Evolutionary conservation across 2,113 vertebrate genomes (phyloP), one percentile per base, ranked within the genome.

Genomic region (Corythornis cristatus): DNA sequence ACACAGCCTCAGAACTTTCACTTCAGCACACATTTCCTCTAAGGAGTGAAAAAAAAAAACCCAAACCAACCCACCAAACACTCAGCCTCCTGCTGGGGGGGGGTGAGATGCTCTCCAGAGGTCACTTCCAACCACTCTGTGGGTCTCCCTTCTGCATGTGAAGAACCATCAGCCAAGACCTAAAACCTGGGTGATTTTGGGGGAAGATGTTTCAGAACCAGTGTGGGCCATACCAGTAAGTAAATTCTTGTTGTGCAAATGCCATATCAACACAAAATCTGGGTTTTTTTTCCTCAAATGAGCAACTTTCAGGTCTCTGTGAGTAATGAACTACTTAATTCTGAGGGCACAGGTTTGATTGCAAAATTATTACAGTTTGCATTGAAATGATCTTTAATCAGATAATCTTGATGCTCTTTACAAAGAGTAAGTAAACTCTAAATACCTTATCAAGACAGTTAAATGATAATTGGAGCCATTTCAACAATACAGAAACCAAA

Each of bases 391-490:
- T 50, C 85, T 88, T 77, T 75, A 82, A 84, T 31, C 16, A 82
- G 58, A 87, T 71, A 58, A 68, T 53, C 60, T 67, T 46, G 6
- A 51, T 57, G n/a, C 2, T 76, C 18, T 56, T 93, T 74, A 33
- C 40, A 91, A 94, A 74, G 65, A 65, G 13, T 17, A 85, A 91
- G 58, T 45, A 91, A 93, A 83, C 40, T 65, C 21, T 65, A 92
- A 93, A 68, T 50, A 73, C 35, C 53, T 72, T 87, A 62, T 75
- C 42, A 81, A 56, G 58, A 46, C 17, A 86, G 12, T 51, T 56
- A 71, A 83, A 73, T 50, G 67, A 65, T 37, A 72, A 78, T 65
- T 79, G 67, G 29, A 72, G 74, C 45, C 7, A 60, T 75, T 84
- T 75, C 48, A 89, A 46, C 12, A 81, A 54, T 29, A 11, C 25